Evolutionary conservation across 2,888 invertebrate species (phyloP).

Genomic region (Strigamia transsilvanica): DNA sequence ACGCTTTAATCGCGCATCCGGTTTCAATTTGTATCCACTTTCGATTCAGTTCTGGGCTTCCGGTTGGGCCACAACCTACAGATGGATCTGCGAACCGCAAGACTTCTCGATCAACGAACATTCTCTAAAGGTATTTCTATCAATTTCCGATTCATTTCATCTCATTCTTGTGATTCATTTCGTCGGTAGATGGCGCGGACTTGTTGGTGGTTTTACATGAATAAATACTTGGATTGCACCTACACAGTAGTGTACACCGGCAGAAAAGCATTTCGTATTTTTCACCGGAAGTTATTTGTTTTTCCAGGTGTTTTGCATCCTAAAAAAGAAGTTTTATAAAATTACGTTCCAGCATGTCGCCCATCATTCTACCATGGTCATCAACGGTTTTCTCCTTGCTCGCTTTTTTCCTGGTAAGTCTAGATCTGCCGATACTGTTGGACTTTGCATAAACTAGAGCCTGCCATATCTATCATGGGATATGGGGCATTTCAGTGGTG

Average conservation of each 20-base stretch:
- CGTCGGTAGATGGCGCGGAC: not conserved
- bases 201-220: constrained; percentile 39
- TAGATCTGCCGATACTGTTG: too few species aligned
- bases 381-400: not conserved
- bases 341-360: constrained; percentile 57
- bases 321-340: constrained; percentile 57
- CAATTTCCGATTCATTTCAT: not conserved
- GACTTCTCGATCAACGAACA: not conserved
- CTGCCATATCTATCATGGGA: too few species aligned
- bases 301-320: constrained; percentile 56
- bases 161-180: not conserved
- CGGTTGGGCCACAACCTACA: not conserved
- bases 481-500: too few species aligned
- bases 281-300: too few species aligned
- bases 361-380: not conserved
- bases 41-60: not conserved
- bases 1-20: too few species aligned
- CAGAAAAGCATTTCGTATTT: too few species aligned
- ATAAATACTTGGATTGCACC: constrained; percentile 56
- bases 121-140: not conserved
- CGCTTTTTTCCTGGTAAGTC: constrained; percentile 1
- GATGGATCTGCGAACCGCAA: not conserved
- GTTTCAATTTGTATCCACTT: not conserved
- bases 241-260: constrained; percentile 53
- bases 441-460: too few species aligned